Percentiles rank a stretch among this genome's conserved stretches.
These are phyloP conservation scores for Drosophila flavopinicola DNA, from an alignment of 2,888 invertebrate genomes.

Conservation along the genomic window DNA sequence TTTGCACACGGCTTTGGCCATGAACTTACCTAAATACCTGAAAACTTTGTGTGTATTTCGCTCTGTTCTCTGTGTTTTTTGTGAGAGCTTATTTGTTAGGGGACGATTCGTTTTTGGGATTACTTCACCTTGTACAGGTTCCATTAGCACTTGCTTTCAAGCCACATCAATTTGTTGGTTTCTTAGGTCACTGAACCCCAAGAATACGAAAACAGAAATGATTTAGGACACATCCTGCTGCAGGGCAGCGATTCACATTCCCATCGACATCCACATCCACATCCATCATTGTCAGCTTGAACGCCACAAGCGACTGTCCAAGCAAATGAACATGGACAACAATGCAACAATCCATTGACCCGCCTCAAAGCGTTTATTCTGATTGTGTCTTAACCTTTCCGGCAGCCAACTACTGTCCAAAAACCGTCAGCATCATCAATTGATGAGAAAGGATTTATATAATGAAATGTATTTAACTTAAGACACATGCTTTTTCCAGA, in stretches of 20 bases:
- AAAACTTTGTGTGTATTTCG: slow-evolving; percentile 16
- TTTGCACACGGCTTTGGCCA: slow-evolving; percentile 53
- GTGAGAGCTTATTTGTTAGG: background rate
- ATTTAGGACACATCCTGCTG: slow-evolving; percentile 25
- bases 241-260: slow-evolving; percentile 6
- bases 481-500: too few species aligned
- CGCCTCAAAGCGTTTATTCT: slow-evolving; percentile 18
- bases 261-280: slow-evolving; percentile 21
- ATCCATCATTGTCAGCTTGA: slow-evolving; percentile 51
- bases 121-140: background rate
- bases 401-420: slow-evolving; percentile 7
- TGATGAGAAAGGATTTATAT: background rate
- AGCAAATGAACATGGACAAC: slow-evolving; percentile 48
- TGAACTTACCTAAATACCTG: slow-evolving; percentile 59
- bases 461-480: background rate
- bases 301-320: slow-evolving; percentile 15
- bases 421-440: background rate
- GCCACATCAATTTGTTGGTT: slow-evolving; percentile 16
- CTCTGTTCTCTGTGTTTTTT: background rate
- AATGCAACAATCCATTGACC: slow-evolving; percentile 29
- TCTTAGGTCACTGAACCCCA: slow-evolving; percentile 24
- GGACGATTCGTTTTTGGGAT: background rate
- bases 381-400: slow-evolving; percentile 2
- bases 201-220: slow-evolving; percentile 6
- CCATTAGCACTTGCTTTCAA: slow-evolving; percentile 35